Percentiles rank a stretch among this genome's conserved stretches.
Conservation (phyloP, 2,888 invertebrate genomes). For the Cheilosia soror region DNA sequence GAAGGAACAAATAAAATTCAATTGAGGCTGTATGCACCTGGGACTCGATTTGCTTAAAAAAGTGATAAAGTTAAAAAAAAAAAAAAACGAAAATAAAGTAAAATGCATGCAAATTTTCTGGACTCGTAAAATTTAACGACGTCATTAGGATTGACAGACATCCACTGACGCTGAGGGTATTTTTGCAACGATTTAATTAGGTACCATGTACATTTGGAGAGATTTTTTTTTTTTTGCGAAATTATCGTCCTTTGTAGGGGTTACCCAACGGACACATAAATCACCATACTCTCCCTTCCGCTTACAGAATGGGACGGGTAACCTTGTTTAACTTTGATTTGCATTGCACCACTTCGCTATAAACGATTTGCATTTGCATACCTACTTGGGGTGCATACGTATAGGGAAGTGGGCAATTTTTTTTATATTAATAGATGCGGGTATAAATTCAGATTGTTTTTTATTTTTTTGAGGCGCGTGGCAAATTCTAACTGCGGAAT, state of each 20-base stretch:
- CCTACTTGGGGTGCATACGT: slow-evolving; percentile 24
- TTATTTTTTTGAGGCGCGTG: slow-evolving; percentile 63
- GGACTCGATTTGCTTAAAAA: slow-evolving; percentile 47
- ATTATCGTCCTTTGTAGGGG: slow-evolving; percentile 29
- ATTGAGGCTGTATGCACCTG: slow-evolving; percentile 50
- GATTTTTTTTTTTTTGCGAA: slow-evolving; percentile 34
- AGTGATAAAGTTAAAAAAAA: slow-evolving; percentile 15
- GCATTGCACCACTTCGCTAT: background rate
- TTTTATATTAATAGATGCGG: background rate
- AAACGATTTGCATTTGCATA: slow-evolving; percentile 48
- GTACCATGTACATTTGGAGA: slow-evolving; percentile 11
- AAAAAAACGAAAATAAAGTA: slow-evolving; percentile 30
- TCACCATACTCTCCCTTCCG: slow-evolving; percentile 43
- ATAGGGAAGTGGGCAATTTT: slow-evolving; percentile 32
- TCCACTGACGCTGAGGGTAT: background rate
- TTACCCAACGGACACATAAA: slow-evolving; percentile 37
- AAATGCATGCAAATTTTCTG: slow-evolving; percentile 42
- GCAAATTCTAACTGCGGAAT: slow-evolving; percentile 65
- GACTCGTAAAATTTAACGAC: slow-evolving; percentile 63
- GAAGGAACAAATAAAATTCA: slow-evolving; percentile 1
- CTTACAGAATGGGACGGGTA: slow-evolving; percentile 7
- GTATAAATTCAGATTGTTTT: slow-evolving; percentile 23
- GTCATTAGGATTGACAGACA: slow-evolving; percentile 48
- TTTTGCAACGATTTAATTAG: slow-evolving; percentile 46
- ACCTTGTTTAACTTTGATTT: slow-evolving; percentile 19